Base-by-base conservation (phyloP, 35 echinoderm and acorn worm species). In the Chiridota heheva region DNA sequence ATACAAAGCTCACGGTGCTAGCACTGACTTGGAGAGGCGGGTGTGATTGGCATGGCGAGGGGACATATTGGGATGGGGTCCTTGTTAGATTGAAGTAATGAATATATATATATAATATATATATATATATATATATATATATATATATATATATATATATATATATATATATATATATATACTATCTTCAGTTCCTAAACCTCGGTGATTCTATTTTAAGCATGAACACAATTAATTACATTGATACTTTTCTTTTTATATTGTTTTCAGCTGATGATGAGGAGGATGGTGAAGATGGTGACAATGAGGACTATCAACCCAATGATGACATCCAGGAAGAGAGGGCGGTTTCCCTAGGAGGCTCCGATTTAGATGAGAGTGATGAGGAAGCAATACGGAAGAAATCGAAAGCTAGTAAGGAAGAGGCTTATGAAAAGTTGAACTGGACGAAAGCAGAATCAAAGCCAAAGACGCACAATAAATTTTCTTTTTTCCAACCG, bases 381-480 rank as follows among this genome's bases (percentile, higher is more conserved):
- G 2, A 29, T 65, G 2, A 65, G 2, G 62, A 65, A 65, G 15
- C 1, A 65, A 34, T 65, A 29, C 3, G 15, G 62, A 65, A 34
- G 18, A 65, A 65, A 65, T 34, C 62, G 22, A 65, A 65, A 65
- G 29, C 31, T 65, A 65, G 2, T 2, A 65, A 65, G 62, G 18
- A 65, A 65, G 2, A 65, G 31, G 1, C 62, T 65, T 31, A 29
- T 29, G 2, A 65, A 65, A 69, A 4, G 0, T 7, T 35, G 35
- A n/a, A n/a, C n/a, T n/a, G n/a, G n/a, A n/a, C n/a, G n/a, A n/a
- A n/a, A n/a, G n/a, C n/a, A n/a, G n/a, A n/a, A n/a, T n/a, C n/a
- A n/a, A n/a, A n/a, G n/a, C n/a, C n/a, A n/a, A n/a, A n/a, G n/a
- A n/a, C n/a, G n/a, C n/a, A n/a, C n/a, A n/a, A n/a, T n/a, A n/a